Evolutionary conservation across 2,113 vertebrate genomes (phyloP), one percentile per base, ranked within the genome.

Genomic region (Mesembrinibis cayennensis): DNA sequence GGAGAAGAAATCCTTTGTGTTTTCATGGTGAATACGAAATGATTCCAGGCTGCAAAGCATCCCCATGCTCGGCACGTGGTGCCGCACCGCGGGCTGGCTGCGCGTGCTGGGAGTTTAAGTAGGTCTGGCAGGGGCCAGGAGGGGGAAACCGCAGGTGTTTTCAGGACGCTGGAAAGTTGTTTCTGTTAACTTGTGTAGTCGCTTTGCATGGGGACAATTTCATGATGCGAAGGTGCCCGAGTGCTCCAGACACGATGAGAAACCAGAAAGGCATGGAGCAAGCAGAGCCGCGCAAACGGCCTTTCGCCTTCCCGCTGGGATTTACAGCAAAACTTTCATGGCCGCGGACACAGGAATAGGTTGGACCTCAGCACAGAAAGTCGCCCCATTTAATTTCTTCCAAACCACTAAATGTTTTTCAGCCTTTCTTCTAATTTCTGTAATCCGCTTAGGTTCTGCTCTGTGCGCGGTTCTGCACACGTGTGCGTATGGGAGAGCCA

Each of bases 401-500:
- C 40, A 69, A 42, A 9, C 16, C 21, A 10, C 36, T 2, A 6
- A 11, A 9, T 26, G 30, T 9, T 89, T 86, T 73, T 16, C 16
- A 53, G 45, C 5, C 4, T 67, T 93, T 91, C 20, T 61, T n/a
- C 12, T 50, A 0, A 29, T 69, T 89, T 34, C 45, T 53, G 45
- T 52, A 16, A 0, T 27, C 27, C 23, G 1, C 59, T 63, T 19
- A 4, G 29, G 47, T 17, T 73, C 38, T 74, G 82, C 71, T 79
- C 4, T 7, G 56, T 32, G 55, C 11, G 9, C 34, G 6, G 2
- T 5, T 6, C 9, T 5, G 62, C 29, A 19, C 26, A 1, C 3
- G 0, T 13, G 27, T 53, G n/a, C 0, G 0, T 12, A 4, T 25
- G 58, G 30, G 34, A 21, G 40, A 38, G 71, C 5, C 5, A 9